These are phyloP conservation scores for Tokudaia muenninki DNA, from an alignment of 2,797 vertebrate genomes.

Conservation along the genomic window DNA sequence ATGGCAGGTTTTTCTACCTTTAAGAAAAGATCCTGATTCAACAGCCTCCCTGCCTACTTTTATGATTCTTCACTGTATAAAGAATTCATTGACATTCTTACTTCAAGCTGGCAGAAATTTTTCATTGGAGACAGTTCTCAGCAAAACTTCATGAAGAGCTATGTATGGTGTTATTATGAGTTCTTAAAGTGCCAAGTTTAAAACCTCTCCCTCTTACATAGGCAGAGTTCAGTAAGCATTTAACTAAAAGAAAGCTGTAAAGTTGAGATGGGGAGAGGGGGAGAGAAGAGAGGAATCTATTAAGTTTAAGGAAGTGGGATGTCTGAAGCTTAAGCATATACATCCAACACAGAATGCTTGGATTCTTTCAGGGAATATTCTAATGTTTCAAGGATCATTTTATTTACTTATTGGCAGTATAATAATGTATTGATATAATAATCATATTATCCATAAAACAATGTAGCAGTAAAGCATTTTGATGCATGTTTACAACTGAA, in stretches of 20 bases:
- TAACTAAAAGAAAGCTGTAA: background rate
- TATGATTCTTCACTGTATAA: slow-evolving; percentile 2
- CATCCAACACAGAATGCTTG: background rate
- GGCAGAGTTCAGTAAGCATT: background rate
- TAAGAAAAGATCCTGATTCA: slow-evolving; percentile 30
- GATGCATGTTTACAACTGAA: background rate
- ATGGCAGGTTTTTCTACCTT: slow-evolving; percentile 11
- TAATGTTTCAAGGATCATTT: background rate
- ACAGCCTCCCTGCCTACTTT: background rate
- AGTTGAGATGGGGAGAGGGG: background rate
- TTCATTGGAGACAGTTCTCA: slow-evolving; percentile 21
- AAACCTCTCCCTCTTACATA: background rate
- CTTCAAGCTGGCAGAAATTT: slow-evolving; percentile 5
- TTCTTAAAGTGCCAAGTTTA: background rate
- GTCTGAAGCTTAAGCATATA: background rate
- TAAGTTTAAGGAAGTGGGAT: background rate
- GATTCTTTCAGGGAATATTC: background rate
- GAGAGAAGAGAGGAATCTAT: background rate
- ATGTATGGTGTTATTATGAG: background rate
- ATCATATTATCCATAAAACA: slow-evolving; percentile 8
- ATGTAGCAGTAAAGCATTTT: background rate
- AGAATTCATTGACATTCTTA: slow-evolving; percentile 48
- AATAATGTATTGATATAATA: background rate
- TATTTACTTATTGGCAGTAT: background rate
- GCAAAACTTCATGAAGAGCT: slow-evolving; percentile 6